phyloP scores from a whole-genome alignment of 2,797 vertebrate species.

The Enteromius radiatus region DNA sequence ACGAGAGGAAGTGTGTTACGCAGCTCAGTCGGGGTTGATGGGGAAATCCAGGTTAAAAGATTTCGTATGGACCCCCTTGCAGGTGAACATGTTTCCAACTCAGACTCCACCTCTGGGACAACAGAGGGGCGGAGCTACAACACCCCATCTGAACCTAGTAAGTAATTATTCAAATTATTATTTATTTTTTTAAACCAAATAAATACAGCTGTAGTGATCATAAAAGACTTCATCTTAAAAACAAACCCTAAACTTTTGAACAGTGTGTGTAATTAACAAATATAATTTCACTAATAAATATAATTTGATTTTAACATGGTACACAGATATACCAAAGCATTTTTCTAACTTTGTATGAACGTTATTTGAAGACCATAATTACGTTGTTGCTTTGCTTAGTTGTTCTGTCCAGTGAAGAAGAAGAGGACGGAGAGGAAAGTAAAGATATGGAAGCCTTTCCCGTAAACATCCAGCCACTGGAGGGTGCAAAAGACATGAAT shows the following conservation, averaged over 20 bases:
- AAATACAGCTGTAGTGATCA: not conserved
- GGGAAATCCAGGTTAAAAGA: not conserved
- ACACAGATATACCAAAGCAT: not conserved
- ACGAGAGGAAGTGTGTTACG: slow-evolving; percentile 68
- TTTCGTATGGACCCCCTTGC: slow-evolving; percentile 34
- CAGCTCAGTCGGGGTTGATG: slow-evolving; percentile 61
- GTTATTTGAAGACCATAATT: not conserved
- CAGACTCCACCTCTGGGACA: slow-evolving; percentile 50
- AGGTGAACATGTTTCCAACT: slow-evolving; percentile 42
- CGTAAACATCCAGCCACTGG: slow-evolving; percentile 44
- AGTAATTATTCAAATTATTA: slow-evolving; percentile 62
- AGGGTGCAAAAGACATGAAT: slow-evolving; percentile 50
- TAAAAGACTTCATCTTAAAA: not conserved
- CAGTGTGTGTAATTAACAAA: not conserved
- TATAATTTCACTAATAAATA: not conserved
- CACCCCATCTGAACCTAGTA: slow-evolving; percentile 71
- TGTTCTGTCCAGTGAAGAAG: slow-evolving; percentile 90
- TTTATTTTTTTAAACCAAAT: not conserved
- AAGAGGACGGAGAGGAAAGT: slow-evolving; percentile 74
- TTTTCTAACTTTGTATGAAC: not conserved
- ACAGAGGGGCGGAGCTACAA: slow-evolving; percentile 47
- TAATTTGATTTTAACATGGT: not conserved
- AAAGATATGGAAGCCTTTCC: slow-evolving; percentile 57
- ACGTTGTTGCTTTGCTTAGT: slow-evolving; percentile 74
- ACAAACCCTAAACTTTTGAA: not conserved